phyloP scores from a whole-genome alignment of 2,888 invertebrate species.

The Lasioglossum lativentre region DNA sequence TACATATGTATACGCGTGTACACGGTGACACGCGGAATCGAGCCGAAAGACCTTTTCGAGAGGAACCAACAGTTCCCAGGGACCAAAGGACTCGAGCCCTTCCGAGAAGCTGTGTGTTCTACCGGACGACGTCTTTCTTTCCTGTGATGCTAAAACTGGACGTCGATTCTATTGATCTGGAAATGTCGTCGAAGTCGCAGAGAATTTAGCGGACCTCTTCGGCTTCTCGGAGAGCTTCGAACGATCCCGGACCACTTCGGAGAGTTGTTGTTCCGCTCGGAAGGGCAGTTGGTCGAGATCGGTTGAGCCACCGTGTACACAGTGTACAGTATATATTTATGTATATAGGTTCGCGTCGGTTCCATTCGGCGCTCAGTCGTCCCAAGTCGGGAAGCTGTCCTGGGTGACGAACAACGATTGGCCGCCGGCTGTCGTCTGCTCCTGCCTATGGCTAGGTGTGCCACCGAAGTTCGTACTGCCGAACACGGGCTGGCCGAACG shows the following conservation, averaged over 20 bases:
- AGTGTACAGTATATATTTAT: slow-evolving; percentile 3
- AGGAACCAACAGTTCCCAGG: not conserved
- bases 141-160: not conserved
- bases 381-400: slow-evolving; percentile 88
- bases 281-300: not conserved
- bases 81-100: not conserved
- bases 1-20: slow-evolving; percentile 32
- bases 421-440: slow-evolving; percentile 31
- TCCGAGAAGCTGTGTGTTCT: not conserved
- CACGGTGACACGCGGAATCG: not conserved
- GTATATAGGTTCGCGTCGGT: slow-evolving; percentile 51
- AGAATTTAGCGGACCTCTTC: too few relatives aligned
- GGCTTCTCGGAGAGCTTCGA: too few relatives aligned
- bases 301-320: not conserved
- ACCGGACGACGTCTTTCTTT: not conserved
- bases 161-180: too few relatives aligned
- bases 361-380: slow-evolving; percentile 86
- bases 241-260: too few relatives aligned
- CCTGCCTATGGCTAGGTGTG: slow-evolving; percentile 79
- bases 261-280: not conserved
- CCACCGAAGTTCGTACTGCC: slow-evolving; percentile 82
- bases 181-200: not conserved
- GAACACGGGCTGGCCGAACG: slow-evolving; percentile 81
- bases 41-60: not conserved
- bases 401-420: slow-evolving; percentile 86